Evolutionary conservation across 2,113 vertebrate species (phyloP), one percentile per base, ranked within the genome.

Genomic region (Pyrgilauda ruficollis): DNA sequence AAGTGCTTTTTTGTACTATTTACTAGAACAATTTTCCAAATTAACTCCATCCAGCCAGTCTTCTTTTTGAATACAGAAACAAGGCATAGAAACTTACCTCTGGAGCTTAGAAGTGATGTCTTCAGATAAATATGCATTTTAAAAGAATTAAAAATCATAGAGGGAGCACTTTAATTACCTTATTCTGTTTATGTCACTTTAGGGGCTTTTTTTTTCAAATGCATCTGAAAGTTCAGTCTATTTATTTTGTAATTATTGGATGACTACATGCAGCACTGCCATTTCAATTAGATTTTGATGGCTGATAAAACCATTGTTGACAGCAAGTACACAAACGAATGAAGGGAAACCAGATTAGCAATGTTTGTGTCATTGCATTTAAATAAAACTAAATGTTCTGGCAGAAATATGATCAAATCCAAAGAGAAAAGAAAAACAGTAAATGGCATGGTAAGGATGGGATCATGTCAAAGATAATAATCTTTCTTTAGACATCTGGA

Each of bases 271-370:
- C 82, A 94, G 93, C 82, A 96, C 43, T 96, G 89, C 85, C 86
- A 93, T 97, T 98, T 97, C 96, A 97, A 97, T 98, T 98, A 98
- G 95, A 98, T 97, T 95, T 95, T 97, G 96, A 97, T 87, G 92
- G 70, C 74, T 97, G 97, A 98, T 98, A 97, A 98, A 97, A 96
- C 93, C 62, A 92, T 70, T 96, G 90, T 94, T 97, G 97, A 98
- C 97, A 98, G 81, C 66, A 92, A 91, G 28, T 69, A n/a, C 41
- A 10, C 79, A 97, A 96, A 98, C 15, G 11, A 97, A 96, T 96
- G 93, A 95, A 89, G 35, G 39, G 47, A 97, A 97, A 97, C 69
- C 76, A 93, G 95, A 96, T 96, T 97, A 97, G 81, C 87, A 87
- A 95, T 91, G 53, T 97, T 97, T 97, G n/a, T 94, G 83, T 96